Percentiles rank a stretch among this genome's conserved stretches.
phyloP scores from a whole-genome alignment of 1,140 invertebrate genomes.

The Maconellicoccus hirsutus region DNA sequence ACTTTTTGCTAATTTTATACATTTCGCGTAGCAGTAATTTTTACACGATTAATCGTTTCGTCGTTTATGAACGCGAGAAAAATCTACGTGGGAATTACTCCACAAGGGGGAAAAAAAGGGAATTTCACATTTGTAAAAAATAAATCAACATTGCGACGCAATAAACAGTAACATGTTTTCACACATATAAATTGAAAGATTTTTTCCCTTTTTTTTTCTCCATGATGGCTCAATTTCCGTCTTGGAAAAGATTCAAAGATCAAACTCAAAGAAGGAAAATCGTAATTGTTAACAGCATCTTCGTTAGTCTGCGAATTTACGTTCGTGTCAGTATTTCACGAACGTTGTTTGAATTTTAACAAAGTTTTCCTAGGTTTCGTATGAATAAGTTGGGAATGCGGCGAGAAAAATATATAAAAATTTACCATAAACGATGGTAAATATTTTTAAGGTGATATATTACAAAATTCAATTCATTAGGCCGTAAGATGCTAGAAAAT shows the following conservation, averaged over 20 bases:
- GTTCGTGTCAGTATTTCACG: neutral
- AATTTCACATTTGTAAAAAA: neutral
- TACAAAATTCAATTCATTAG: too few species aligned
- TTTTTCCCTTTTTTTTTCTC: neutral
- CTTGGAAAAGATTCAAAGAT: slow-evolving; percentile 5
- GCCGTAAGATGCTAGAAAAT: too few species aligned
- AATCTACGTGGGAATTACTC: too few species aligned
- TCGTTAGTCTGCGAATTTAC: neutral
- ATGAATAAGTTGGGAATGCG: neutral
- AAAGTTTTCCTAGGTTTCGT: neutral
- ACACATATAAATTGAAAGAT: neutral
- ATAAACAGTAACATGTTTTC: neutral
- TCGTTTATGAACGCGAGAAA: too few species aligned
- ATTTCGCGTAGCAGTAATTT: neutral
- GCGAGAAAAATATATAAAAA: too few species aligned
- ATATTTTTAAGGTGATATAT: too few species aligned
- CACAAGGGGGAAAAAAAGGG: neutral
- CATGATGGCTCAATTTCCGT: slow-evolving; percentile 2
- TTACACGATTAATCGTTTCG: neutral
- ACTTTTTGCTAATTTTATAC: too few species aligned
- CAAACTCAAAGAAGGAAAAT: neutral
- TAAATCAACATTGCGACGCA: neutral
- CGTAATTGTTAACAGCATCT: slow-evolving; percentile 2
- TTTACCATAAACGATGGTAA: too few species aligned
- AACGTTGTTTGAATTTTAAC: neutral